Evolutionary conservation across 2,888 invertebrate species (phyloP), one percentile per base, ranked within the genome.

Genomic region (Leptothorax acervorum): DNA sequence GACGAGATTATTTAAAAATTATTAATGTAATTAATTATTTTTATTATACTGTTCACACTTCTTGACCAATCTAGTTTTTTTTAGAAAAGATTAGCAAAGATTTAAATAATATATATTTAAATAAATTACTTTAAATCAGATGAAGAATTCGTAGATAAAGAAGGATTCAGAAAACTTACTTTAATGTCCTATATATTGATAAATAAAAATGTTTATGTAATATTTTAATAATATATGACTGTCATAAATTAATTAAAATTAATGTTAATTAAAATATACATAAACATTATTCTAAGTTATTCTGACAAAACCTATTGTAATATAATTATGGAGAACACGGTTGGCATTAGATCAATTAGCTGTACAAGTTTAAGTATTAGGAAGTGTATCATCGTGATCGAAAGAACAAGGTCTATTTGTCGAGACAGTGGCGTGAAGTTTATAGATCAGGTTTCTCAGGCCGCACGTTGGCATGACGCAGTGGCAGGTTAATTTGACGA

Each of bases 401-500:
- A 48, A 18, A 70, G 45, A 68, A 68, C 57, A n/a, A 45, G 60
- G 57, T 68, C 68, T 70, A 66, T 82, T 85, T 75, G 82, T 85
- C 78, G 76, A 45, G 71, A 28, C 48, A 48, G 66, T 42, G 28
- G 51, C 66, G 76, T 28, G 48, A 76, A 82, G 82, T 82, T 82
- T 79, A 75, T 70, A 86, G 87, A 79, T 84, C 84, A 74, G 74
- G 70, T 82, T 82, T 82, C 82, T 78, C 83, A 51, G 12, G 12
- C 35, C 48, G 66, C 74, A 81, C 87, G 85, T 65, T 68, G 66
- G 63, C 53, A 8, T 73, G 79, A 65, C 62, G 76, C 82, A 75
- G 63, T 66, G 75, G 73, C 76, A 79, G 79, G 83, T 89, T 89
- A 88, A 89, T 89, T 86, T 88, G 78, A 65, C 85, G 84, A 88